A percentile compares a stretch with the other conserved stretches of the same genome.
These are phyloP conservation scores for Dynastes tityus DNA, from an alignment of 2,888 invertebrate genomes.

Conservation along the genomic window DNA sequence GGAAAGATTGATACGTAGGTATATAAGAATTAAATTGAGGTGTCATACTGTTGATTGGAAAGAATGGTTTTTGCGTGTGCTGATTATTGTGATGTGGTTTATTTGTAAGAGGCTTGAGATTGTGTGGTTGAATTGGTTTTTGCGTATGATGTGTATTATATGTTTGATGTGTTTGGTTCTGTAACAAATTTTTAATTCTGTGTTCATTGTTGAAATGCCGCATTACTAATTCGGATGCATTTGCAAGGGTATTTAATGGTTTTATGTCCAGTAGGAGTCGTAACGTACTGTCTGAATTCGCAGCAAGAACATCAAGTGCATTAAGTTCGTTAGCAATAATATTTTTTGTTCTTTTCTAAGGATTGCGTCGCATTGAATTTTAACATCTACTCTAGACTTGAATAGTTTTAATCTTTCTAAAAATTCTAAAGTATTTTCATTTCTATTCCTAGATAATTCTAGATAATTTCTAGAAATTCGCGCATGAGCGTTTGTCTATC, in stretches of 20 bases:
- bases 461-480: background rate
- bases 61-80: too few relatives aligned
- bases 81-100: too few relatives aligned
- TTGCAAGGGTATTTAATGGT: slow-evolving; percentile 4
- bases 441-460: background rate
- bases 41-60: background rate
- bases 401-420: background rate
- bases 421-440: background rate
- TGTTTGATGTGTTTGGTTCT: background rate
- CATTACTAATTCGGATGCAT: slow-evolving; percentile 25
- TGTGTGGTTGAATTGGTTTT: background rate
- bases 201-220: slow-evolving; percentile 21
- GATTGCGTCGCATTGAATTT: slow-evolving; percentile 29
- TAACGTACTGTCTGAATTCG: slow-evolving; percentile 23
- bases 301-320: slow-evolving; percentile 35
- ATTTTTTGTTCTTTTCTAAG: slow-evolving; percentile 21
- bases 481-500: background rate
- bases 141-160: background rate
- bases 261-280: slow-evolving; percentile 32
- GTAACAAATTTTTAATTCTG: background rate
- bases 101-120: background rate
- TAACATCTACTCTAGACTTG: background rate
- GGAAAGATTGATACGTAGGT: background rate
- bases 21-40: background rate
- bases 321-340: slow-evolving; percentile 28